Base-by-base conservation (phyloP, 2,113 vertebrate genomes). In the Lepus timidus region DNA sequence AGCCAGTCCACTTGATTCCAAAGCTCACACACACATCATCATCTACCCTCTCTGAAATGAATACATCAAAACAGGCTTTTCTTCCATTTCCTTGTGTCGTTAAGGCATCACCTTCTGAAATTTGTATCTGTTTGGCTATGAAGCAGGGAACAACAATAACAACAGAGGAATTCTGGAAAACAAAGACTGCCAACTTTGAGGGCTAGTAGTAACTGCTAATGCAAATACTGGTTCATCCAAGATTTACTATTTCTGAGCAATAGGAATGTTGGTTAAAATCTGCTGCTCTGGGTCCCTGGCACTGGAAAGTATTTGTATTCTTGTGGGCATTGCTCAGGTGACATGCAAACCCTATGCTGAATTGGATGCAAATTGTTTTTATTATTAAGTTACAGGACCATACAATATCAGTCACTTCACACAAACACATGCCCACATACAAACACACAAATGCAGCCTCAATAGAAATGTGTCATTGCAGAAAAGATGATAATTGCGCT, bases 331-430 rank as follows among this genome's bases (percentile, higher is more conserved):
- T 25, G 58, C 74, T 79, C 49, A 14, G 73, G 70, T 52, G n/a
- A 86, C 83, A 86, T 51, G 49, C 4, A 95, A 85, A 82, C 13
- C 17, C 39, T 33, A 73, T 25, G 29, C 23, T 74, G 3, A 81
- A 36, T 79, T 27, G 49, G 7, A 94, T 58, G 51, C 78, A 95
- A 96, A 90, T 84, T 39, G 39, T 39, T 78, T 89, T 58, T 73
- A 80, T 61, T 55, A 52, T 74, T 71, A 92, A 87, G 62, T 52
- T 49, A 84, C 9, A 68, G 31, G 6, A 49, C 36, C 20, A 17
- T 29, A 29, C 36, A 74, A 64, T 27, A 73, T 73, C 51, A 73
- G 64, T 20, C 20, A 6, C 7, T 76, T 67, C 9, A 55, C 9
- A 31, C 31, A 79, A 88, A 65, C 51, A 79, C 33, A 89, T 17